phyloP scores from a whole-genome alignment of 2,888 invertebrate genomes.

The Pherbina coryleti region DNA sequence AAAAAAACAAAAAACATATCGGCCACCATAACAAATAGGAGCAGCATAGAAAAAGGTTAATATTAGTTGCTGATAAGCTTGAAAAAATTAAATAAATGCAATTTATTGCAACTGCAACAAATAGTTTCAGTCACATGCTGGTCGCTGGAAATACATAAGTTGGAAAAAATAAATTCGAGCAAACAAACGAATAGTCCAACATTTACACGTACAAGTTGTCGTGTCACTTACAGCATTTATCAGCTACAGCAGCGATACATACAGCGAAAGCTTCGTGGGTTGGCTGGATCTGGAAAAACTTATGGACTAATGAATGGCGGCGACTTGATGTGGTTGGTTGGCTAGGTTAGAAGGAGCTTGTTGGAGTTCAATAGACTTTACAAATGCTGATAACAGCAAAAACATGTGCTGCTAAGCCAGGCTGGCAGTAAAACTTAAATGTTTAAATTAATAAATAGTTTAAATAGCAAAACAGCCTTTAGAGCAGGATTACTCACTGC shows the following conservation, averaged over 20 bases:
- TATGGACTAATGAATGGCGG: not conserved
- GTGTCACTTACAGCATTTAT: not conserved
- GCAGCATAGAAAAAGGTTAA: not conserved
- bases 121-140: not conserved
- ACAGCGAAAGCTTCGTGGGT: not conserved
- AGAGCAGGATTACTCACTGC: too few species aligned
- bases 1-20: not conserved
- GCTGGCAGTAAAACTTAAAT: too few species aligned
- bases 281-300: not conserved
- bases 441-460: too few species aligned
- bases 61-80: slow-evolving; percentile 7
- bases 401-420: too few species aligned
- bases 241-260: not conserved
- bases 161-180: too few species aligned
- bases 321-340: too few species aligned
- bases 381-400: too few species aligned
- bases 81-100: not conserved
- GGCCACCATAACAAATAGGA: not conserved
- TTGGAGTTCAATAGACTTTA: too few species aligned
- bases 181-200: not conserved
- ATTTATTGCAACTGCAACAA: not conserved
- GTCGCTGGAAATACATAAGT: too few species aligned
- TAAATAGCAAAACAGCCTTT: too few species aligned
- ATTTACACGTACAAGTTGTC: not conserved
- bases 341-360: too few species aligned